Percentiles rank a stretch among this genome's conserved stretches.
Conservation (phyloP, 2,888 invertebrate genomes). For the Cinara cedri region DNA sequence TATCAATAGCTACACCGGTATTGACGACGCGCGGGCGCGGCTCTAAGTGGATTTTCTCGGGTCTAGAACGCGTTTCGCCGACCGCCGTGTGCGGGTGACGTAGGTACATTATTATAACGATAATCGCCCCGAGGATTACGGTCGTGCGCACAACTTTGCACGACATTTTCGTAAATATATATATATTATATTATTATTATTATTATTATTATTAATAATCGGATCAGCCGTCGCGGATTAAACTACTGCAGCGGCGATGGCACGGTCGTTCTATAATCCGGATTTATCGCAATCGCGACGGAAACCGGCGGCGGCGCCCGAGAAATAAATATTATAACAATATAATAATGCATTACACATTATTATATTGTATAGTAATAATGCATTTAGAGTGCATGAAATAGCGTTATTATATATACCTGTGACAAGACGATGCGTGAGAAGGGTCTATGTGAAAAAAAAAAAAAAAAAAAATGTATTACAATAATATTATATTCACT, state of each 20-base stretch:
- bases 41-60: neutral
- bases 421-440: too few species aligned
- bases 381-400: too few species aligned
- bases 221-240: constrained; percentile 26
- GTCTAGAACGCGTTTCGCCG: too few species aligned
- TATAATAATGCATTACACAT: too few species aligned
- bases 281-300: constrained; percentile 25
- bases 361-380: too few species aligned
- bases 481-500: too few species aligned
- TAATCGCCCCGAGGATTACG: constrained; percentile 20
- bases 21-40: constrained; percentile 2
- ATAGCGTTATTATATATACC: too few species aligned
- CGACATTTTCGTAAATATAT: constrained; percentile 38
- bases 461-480: neutral
- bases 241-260: neutral
- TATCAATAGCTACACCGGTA: too few species aligned
- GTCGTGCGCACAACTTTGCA: constrained; percentile 4
- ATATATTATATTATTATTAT: too few species aligned
- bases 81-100: neutral
- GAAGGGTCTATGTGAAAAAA: too few species aligned
- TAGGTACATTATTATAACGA: neutral
- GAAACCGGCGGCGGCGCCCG: neutral
- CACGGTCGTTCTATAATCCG: neutral
- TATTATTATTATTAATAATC: constrained; percentile 8
- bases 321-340: too few species aligned